Base-by-base conservation (phyloP, 1,140 invertebrate species). In the Aphidius ervi region DNA sequence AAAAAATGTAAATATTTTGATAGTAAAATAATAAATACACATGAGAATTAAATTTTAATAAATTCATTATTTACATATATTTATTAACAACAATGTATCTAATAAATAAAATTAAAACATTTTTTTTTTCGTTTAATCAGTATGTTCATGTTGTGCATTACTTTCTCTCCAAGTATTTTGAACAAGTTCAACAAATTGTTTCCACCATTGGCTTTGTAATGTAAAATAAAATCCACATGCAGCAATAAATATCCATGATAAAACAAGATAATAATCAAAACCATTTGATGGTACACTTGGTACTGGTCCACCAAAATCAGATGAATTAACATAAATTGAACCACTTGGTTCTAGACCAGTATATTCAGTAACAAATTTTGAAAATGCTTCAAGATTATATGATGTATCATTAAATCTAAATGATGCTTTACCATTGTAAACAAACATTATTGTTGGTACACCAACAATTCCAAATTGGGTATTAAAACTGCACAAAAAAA, bases 401-500 rank as follows among this genome's bases (percentile, higher is more conserved):
- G 90, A 85, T 9, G 91, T 90, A 20, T 88, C 87, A 80, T 97
- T 95, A 64, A 91, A 95, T 79, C 93, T 92, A 1, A 88, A 88
- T 40, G 93, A 85, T 37, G 92, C 86, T 72, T 91, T 86, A 0
- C 93, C 93, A 81, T 96, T 96, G 72, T 98, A 94, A 69, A 97
- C 94, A 57, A 98, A 82, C 77, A 97, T 86, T 9, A 98, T 74
- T 43, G 94, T 95, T 46, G 95, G 95, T 37, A 97, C 89, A 20
- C 92, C 93, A n/a, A 95, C 88, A 64, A 97, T 92, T 20, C 95
- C 94, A 82, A 94, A 95, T 70, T 94, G 90, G 0, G 93, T 91
- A 78, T 96, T 96, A 42, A 95, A 90, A 50, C 89, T 86, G 66
- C 6, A 4, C 6, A 66, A 74, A 71, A 48, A 56, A 46, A 61